A percentile compares a stretch with the other conserved stretches of the same genome.
Evolutionary conservation across 2,113 vertebrate genomes (phyloP).

Genomic region (Urocynchramus pylzowi): DNA sequence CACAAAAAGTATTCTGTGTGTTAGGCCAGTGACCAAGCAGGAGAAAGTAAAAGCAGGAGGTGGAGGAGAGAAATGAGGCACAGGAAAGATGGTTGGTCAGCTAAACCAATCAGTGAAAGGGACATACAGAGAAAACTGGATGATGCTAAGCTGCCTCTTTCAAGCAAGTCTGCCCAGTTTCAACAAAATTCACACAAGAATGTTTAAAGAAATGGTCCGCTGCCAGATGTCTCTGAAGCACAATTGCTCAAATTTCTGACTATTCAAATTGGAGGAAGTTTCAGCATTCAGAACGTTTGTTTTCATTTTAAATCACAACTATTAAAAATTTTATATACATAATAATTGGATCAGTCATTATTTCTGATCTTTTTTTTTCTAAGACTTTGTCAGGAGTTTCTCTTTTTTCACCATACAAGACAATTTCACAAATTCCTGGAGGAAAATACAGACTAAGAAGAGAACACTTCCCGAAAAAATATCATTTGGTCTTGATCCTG

Average conservation of each 20-base stretch:
- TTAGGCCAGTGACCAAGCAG: not conserved
- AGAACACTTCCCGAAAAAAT: not conserved
- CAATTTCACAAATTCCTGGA: not conserved
- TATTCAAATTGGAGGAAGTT: not conserved
- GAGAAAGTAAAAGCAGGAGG: not conserved
- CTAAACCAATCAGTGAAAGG: not conserved
- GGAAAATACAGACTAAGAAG: not conserved
- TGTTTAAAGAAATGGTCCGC: not conserved
- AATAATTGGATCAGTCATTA: not conserved
- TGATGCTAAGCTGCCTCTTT: not conserved
- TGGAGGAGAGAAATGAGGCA: not conserved
- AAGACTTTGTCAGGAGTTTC: not conserved
- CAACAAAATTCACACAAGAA: not conserved
- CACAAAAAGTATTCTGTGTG: accelerated
- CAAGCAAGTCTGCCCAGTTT: not conserved
- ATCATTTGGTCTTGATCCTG: not conserved
- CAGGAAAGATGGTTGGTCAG: not conserved
- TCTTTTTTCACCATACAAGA: not conserved
- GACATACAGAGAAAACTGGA: not conserved
- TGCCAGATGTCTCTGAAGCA: not conserved
- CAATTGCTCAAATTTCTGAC: not conserved
- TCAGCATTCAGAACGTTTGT: not conserved
- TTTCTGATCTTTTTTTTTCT: not conserved
- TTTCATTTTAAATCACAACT: not conserved
- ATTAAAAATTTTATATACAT: not conserved